These are phyloP conservation scores for Halyomorpha halys DNA, from an alignment of 1,140 invertebrate genomes.

Conservation along the genomic window DNA sequence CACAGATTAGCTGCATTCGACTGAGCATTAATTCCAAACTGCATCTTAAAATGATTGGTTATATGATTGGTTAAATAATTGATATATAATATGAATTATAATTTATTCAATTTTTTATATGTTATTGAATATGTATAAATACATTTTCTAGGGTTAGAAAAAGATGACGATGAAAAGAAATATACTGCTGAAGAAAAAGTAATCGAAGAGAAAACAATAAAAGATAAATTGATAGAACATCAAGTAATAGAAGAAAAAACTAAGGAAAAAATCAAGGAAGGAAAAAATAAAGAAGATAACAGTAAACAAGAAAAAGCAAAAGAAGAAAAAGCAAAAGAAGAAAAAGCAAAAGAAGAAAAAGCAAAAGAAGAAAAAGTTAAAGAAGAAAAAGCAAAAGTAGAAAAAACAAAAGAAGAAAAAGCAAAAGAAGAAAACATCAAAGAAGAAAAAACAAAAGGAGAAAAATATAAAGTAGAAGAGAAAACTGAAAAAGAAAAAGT, in stretches of 20 bases:
- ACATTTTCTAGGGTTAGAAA: constrained; percentile 11
- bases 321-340: constrained; percentile 27
- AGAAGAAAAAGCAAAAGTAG: constrained; percentile 2
- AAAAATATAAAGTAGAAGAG: constrained; percentile 8
- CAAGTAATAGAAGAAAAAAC: not conserved
- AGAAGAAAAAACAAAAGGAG: not conserved
- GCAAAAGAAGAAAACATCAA: not conserved
- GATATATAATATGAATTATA: too few species aligned
- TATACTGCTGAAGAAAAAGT: constrained; percentile 63
- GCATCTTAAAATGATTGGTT: too few species aligned
- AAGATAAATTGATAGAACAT: not conserved
- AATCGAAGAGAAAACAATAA: constrained; percentile 45
- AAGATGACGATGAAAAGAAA: constrained; percentile 47
- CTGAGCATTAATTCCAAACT: too few species aligned
- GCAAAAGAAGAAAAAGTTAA: not conserved
- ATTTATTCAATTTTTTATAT: too few species aligned
- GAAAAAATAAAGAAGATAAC: constrained; percentile 22
- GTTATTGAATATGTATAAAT: too few species aligned
- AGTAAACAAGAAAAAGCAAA: not conserved
- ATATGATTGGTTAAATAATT: too few species aligned
- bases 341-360: constrained; percentile 2
- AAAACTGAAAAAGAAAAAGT: not conserved
- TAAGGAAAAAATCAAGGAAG: constrained; percentile 14
- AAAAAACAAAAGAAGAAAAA: not conserved
- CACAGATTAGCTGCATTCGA: too few species aligned